Conservation (phyloP, 1,140 invertebrate genomes). For the Leptinotarsa undecemlineata region DNA sequence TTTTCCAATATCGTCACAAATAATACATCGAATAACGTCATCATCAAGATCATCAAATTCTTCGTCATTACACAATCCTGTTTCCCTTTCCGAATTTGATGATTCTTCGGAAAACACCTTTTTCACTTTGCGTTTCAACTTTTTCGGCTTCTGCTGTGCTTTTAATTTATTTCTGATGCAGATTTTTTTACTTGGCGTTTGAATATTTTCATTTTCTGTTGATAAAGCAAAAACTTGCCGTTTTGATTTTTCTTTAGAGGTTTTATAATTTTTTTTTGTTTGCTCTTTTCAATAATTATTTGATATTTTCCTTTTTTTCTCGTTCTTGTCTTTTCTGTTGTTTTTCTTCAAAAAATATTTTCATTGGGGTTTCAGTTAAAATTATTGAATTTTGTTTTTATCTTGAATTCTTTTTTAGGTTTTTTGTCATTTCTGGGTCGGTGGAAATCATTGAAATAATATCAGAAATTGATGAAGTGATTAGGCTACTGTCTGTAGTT, state of each 20-base stretch:
- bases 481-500: too few relatives aligned
- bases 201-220: neutral
- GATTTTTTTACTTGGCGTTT: too few relatives aligned
- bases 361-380: neutral
- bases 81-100: neutral
- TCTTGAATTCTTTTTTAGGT: too few relatives aligned
- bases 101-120: too few relatives aligned
- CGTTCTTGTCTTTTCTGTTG: neutral
- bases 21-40: constrained; percentile 3
- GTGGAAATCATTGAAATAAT: too few relatives aligned
- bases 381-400: neutral
- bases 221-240: neutral
- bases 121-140: too few relatives aligned
- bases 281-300: neutral
- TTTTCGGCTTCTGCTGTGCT: too few relatives aligned
- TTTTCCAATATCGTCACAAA: constrained; percentile 14
- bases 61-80: constrained; percentile 6
- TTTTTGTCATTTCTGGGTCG: too few relatives aligned
- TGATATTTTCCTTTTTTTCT: neutral
- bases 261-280: neutral
- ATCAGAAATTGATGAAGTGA: too few relatives aligned
- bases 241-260: neutral
- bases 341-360: neutral
- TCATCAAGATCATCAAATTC: neutral
- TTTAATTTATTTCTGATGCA: too few relatives aligned